phyloP scores from a whole-genome alignment of 2,888 invertebrate genomes.

The Harpalus rufipes region DNA sequence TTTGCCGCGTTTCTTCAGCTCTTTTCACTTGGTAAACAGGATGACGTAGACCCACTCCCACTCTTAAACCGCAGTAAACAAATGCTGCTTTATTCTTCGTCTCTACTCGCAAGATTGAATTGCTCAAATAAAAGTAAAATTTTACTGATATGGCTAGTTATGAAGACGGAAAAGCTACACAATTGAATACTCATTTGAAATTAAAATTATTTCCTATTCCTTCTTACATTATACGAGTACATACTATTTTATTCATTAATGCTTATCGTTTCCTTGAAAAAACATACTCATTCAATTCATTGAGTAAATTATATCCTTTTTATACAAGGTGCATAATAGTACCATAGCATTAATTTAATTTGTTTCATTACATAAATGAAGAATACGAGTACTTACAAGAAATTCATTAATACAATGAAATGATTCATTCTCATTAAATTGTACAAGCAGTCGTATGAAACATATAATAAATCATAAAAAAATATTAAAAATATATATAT shows the following conservation, averaged over 20 bases:
- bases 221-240: background rate
- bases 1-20: constrained; percentile 27
- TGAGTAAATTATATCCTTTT: background rate
- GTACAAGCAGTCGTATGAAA: no score
- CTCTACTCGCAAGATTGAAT: background rate
- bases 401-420: no score
- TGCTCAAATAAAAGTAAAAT: background rate
- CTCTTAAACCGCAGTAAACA: constrained; percentile 36
- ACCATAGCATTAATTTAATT: background rate
- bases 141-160: background rate
- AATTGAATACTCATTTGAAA: background rate
- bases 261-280: background rate
- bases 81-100: constrained; percentile 3
- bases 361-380: background rate
- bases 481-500: no score
- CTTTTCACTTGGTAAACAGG: constrained; percentile 55
- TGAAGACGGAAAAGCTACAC: background rate
- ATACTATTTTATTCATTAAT: background rate
- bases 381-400: no score
- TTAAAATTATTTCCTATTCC: constrained; percentile 4
- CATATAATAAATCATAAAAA: no score
- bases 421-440: no score
- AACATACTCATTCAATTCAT: background rate
- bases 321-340: background rate
- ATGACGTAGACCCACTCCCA: constrained; percentile 9